Conservation (phyloP, 2,888 invertebrate genomes). For the Dryadula phaetusa region DNA sequence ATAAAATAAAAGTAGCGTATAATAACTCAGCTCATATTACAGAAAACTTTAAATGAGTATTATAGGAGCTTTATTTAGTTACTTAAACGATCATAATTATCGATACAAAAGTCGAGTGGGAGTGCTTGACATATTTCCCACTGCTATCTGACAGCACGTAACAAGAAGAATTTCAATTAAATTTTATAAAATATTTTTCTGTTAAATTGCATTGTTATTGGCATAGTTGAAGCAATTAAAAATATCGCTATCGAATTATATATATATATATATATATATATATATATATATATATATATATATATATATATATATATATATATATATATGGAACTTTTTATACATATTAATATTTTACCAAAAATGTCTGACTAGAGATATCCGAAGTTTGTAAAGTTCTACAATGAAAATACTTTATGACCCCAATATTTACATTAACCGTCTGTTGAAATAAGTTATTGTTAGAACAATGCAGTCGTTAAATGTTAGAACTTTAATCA, state of each 20-base stretch:
- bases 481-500: background rate
- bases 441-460: background rate
- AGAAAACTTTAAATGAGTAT: background rate
- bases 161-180: conserved; percentile 37
- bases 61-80: conserved; percentile 11
- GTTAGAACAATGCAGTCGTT: background rate
- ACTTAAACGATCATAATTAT: conserved; percentile 37
- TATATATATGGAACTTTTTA: no score
- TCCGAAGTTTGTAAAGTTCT: background rate
- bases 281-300: no score
- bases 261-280: no score
- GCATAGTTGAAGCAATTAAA: conserved; percentile 31
- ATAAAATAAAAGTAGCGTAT: background rate
- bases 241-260: conserved; percentile 9
- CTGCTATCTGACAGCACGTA: conserved; percentile 29
- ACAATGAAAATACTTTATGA: background rate
- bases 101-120: conserved; percentile 39
- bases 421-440: conserved; percentile 2
- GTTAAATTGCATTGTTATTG: conserved; percentile 32
- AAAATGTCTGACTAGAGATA: background rate
- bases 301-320: no score
- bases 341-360: no score
- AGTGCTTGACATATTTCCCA: conserved; percentile 29
- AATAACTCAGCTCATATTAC: background rate
- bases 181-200: conserved; percentile 34